A percentile compares a stretch with the other conserved stretches of the same genome.
phyloP scores from a whole-genome alignment of 2,888 invertebrate genomes.

The Marronus borbonicus region DNA sequence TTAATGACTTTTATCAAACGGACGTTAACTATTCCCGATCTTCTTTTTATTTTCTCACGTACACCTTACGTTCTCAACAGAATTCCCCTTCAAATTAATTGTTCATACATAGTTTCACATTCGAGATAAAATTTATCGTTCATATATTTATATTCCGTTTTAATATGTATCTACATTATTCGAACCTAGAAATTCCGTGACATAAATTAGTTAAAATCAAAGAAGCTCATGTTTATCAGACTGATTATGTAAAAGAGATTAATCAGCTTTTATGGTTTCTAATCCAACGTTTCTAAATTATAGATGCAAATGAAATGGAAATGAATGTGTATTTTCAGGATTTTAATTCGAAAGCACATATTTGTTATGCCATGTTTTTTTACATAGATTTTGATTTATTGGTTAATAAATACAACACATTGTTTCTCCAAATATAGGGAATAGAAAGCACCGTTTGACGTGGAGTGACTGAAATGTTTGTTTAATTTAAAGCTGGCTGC shows the following conservation, averaged over 20 bases:
- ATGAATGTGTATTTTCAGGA: background rate
- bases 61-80: conserved; percentile 34
- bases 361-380: background rate
- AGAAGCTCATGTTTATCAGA: conserved; percentile 25
- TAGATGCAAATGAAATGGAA: conserved; percentile 41
- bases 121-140: conserved; percentile 37
- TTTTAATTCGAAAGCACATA: too few relatives aligned
- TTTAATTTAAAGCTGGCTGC: too few relatives aligned
- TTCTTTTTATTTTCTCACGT: conserved; percentile 43
- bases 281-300: conserved; percentile 14
- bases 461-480: too few relatives aligned
- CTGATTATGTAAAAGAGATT: conserved; percentile 13
- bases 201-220: conserved; percentile 40
- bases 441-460: too few relatives aligned
- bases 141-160: conserved; percentile 16
- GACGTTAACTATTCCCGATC: conserved; percentile 34
- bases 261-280: conserved; percentile 33
- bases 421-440: background rate
- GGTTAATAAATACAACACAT: background rate
- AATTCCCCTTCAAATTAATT: conserved; percentile 30
- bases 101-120: conserved; percentile 23
- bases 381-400: background rate
- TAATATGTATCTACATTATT: conserved; percentile 17
- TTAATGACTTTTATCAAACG: conserved; percentile 42
- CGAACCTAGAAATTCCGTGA: background rate